Percentiles rank a stretch among this genome's conserved stretches.
These are phyloP conservation scores for Lycophotia porphyrea DNA, from an alignment of 2,888 invertebrate species.

Conservation along the genomic window DNA sequence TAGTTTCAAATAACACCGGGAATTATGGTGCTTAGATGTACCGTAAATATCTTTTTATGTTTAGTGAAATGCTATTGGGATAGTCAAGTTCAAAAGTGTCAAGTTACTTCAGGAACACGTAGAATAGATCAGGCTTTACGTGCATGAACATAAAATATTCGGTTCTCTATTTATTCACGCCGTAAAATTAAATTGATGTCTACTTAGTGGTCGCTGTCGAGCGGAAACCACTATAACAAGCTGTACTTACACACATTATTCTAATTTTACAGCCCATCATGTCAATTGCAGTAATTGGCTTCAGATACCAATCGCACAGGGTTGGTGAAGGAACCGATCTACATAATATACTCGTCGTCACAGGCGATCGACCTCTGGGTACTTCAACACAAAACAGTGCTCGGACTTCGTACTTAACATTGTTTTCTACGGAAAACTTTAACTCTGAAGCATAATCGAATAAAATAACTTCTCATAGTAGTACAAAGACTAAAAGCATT, in stretches of 20 bases:
- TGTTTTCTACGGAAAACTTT: conserved; percentile 48
- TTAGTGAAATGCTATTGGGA: background rate
- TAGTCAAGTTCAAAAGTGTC: background rate
- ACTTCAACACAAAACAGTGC: conserved; percentile 33
- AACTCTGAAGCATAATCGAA: conserved; percentile 43
- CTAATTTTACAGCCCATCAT: conserved; percentile 35
- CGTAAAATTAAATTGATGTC: conserved; percentile 52
- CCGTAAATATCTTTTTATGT: conserved; percentile 35
- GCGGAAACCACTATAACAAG: conserved; percentile 30
- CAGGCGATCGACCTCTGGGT: conserved; percentile 3
- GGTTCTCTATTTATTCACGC: conserved; percentile 20
- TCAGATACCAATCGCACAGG: conserved; percentile 33
- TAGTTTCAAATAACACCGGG: conserved; percentile 46
- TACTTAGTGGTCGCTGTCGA: conserved; percentile 32
- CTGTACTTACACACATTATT: conserved; percentile 43
- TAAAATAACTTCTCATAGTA: conserved; percentile 39
- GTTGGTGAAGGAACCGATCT: conserved; percentile 16
- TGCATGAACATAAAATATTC: conserved; percentile 32
- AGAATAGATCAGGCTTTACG: conserved; percentile 31
- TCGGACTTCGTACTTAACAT: conserved; percentile 37
- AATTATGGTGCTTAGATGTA: conserved; percentile 26
- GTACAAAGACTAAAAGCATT: conserved; percentile 24
- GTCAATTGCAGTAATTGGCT: conserved; percentile 29
- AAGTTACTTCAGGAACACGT: background rate
- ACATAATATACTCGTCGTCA: conserved; percentile 15